Percentiles rank a stretch among this genome's conserved stretches.
Evolutionary conservation across 2,797 vertebrate species (phyloP).

Genomic region (Enteromius paludinosus): DNA sequence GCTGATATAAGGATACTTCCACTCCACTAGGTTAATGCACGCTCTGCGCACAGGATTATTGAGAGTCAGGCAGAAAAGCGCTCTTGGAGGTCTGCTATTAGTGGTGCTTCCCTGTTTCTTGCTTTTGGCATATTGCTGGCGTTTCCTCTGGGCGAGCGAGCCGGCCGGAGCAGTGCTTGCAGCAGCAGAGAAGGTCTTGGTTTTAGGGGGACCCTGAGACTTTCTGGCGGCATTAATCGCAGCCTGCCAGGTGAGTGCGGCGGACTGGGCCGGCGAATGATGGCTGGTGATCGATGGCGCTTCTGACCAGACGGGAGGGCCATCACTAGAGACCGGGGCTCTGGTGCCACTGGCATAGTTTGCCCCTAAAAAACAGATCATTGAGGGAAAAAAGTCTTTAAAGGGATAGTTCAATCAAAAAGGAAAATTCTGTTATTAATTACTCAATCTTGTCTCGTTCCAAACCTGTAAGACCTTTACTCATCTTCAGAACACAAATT

Average conservation of each 20-base stretch:
- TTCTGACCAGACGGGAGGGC: slow-evolving; percentile 84
- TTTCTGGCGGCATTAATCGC: slow-evolving; percentile 91
- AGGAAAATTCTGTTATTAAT: too few species aligned
- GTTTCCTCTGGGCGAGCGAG: slow-evolving; percentile 94
- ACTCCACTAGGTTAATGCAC: slow-evolving; percentile 99
- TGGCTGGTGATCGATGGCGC: slow-evolving; percentile 73
- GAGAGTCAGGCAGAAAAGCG: slow-evolving; percentile 97
- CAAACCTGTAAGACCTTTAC: too few species aligned
- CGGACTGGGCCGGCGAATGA: slow-evolving; percentile 46
- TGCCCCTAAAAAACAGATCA: slow-evolving; percentile 77
- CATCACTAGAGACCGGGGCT: slow-evolving; percentile 83
- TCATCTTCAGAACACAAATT: too few species aligned
- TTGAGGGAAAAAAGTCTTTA: background rate
- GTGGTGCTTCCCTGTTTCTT: slow-evolving; percentile 96
- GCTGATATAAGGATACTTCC: slow-evolving; percentile 94
- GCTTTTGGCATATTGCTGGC: slow-evolving; percentile 98
- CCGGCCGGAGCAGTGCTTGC: slow-evolving; percentile 81
- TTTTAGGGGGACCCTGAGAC: slow-evolving; percentile 86
- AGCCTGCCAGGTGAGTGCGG: slow-evolving; percentile 89
- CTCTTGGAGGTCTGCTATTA: slow-evolving; percentile 93
- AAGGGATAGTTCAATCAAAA: background rate
- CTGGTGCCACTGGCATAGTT: slow-evolving; percentile 94
- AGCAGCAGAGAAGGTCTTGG: slow-evolving; percentile 75
- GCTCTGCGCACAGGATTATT: slow-evolving; percentile 98
- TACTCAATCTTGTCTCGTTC: too few species aligned